Evolutionary conservation across 2,797 vertebrate genomes (phyloP).

Genomic region (Momotus momota): DNA sequence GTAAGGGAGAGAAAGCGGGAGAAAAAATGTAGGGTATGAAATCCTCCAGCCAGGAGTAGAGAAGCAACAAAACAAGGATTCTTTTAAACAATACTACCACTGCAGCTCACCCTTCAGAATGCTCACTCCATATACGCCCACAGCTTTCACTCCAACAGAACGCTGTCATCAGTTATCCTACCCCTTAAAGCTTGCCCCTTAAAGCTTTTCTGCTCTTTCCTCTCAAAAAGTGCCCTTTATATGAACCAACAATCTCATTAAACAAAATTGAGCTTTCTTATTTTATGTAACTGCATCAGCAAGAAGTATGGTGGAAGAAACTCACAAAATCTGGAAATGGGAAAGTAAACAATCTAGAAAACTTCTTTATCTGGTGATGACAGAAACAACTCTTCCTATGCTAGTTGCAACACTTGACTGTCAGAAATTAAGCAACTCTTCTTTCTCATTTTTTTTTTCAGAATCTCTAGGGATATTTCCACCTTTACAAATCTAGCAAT

Average conservation of each 20-base stretch:
- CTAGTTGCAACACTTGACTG: neutral
- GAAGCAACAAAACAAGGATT: neutral
- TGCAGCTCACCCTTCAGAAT: neutral
- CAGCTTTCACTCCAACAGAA: neutral
- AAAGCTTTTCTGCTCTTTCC: neutral
- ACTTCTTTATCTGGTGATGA: neutral
- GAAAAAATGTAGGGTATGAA: neutral
- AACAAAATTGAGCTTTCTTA: neutral
- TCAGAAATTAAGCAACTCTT: neutral
- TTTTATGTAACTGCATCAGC: neutral
- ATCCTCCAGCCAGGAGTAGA: neutral
- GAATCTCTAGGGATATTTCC: neutral
- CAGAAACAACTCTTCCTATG: neutral
- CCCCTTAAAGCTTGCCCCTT: neutral
- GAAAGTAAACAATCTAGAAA: neutral
- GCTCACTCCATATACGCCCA: neutral
- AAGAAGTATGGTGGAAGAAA: neutral
- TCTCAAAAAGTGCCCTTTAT: neutral
- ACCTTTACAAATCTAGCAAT: neutral
- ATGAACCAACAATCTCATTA: neutral
- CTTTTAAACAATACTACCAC: neutral
- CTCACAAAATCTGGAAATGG: neutral
- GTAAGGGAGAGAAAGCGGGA: neutral
- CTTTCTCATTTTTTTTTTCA: neutral
- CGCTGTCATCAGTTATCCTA: accelerated